A percentile compares a stretch with the other conserved stretches of the same genome.
Conservation (phyloP, 2,797 vertebrate species). For the Muscicapa striata region DNA sequence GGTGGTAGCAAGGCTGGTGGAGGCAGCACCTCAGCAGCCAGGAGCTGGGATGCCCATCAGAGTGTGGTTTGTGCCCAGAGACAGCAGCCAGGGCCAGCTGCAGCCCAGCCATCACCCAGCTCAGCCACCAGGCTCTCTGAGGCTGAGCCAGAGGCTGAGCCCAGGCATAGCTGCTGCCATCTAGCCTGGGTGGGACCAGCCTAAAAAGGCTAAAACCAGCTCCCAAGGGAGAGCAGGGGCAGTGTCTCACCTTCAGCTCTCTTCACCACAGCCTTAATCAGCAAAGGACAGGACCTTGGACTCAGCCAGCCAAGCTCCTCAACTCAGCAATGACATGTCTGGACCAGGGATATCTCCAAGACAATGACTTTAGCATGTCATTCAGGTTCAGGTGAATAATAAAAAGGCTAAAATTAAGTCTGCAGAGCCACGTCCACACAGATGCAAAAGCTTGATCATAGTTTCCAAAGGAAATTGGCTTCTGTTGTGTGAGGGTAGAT, state of each 20-base stretch:
- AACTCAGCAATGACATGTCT: rapidly evolving
- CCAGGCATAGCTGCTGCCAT: neutral
- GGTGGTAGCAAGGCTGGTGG: neutral
- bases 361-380: neutral
- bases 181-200: neutral
- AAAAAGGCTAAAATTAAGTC: slow-evolving; percentile 13
- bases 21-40: neutral
- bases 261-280: neutral
- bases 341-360: neutral
- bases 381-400: neutral
- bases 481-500: slow-evolving; percentile 1
- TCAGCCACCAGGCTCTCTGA: neutral
- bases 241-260: neutral
- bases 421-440: neutral
- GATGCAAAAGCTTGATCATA: slow-evolving; percentile 6
- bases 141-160: neutral
- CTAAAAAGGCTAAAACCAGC: neutral
- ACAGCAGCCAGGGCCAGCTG: rapidly evolving
- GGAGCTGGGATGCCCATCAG: rapidly evolving
- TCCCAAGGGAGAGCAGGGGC: neutral
- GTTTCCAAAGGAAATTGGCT: slow-evolving; percentile 48
- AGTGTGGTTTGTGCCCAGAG: neutral
- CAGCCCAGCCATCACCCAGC: neutral
- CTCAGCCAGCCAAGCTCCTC: neutral
- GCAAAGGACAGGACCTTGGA: neutral